These are phyloP conservation scores for Zosterops lateralis DNA, from an alignment of 2,113 vertebrate species.

Conservation along the genomic window DNA sequence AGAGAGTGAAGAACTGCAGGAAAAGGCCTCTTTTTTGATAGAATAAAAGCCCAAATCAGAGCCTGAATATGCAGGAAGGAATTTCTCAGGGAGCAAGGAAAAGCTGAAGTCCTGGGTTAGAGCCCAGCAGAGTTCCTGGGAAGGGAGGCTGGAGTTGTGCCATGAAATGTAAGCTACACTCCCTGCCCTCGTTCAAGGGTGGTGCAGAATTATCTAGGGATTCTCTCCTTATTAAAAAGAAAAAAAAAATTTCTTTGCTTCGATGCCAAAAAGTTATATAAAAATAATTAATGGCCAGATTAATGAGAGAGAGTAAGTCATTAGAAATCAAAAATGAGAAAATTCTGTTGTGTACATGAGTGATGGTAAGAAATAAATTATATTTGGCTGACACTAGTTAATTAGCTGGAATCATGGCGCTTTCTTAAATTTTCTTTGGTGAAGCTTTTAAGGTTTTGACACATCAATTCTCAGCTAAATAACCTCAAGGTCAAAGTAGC, in stretches of 20 bases:
- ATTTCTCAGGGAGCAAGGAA: not conserved
- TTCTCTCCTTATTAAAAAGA: constrained; percentile 5
- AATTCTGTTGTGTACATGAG: constrained; percentile 62
- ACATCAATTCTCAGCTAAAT: constrained; percentile 72
- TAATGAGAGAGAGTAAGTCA: constrained; percentile 66
- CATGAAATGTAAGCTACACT: not conserved
- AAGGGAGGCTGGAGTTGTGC: not conserved
- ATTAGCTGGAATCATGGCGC: constrained; percentile 71
- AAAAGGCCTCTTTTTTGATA: not conserved
- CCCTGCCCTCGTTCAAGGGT: not conserved
- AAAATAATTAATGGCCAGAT: constrained; percentile 65
- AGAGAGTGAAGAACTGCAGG: not conserved
- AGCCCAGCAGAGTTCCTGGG: not conserved
- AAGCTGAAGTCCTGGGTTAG: not conserved
- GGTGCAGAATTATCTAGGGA: not conserved
- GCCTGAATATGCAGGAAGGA: not conserved
- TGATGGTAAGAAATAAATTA: constrained; percentile 69
- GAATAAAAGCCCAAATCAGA: not conserved
- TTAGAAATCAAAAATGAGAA: constrained; percentile 68
- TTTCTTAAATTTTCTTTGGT: constrained; percentile 71
- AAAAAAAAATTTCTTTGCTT: constrained; percentile 30
- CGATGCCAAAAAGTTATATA: constrained; percentile 59
- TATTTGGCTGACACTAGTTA: constrained; percentile 70
- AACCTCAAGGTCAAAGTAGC: constrained; percentile 29
- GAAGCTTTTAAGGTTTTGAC: constrained; percentile 70